Base-by-base conservation (phyloP, 2,113 vertebrate genomes). In the Corynorhinus townsendii region DNA sequence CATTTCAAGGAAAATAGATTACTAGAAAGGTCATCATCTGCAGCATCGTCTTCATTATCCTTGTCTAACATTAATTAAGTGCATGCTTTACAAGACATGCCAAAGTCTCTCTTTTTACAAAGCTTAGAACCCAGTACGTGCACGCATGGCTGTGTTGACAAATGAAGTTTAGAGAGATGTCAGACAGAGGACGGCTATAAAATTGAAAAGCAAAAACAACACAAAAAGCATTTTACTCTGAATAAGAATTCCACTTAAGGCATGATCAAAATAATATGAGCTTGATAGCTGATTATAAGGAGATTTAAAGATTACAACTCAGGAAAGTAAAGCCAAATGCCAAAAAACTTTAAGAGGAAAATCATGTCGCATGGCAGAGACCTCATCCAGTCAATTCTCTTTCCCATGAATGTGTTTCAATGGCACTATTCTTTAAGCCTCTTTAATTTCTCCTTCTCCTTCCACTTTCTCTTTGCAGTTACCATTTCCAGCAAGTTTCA, bases 401-500 rank as follows among this genome's bases (percentile, higher is more conserved):
- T 73, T 83, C 66, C 66, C 52, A 16, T 59, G 49, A 86, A 43
- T 77, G 38, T 88, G 28, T 72, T 89, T 93, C 75, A 56, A 72
- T 16, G 59, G 64, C 80, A 80, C 43, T 83, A 19, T 93, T 91
- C 56, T 56, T 91, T 77, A 72, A 95, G 80, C 45, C 20, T 93
- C 45, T 84, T 95, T 96, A 91, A 92, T 96, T 90, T 90, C 83
- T 94, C 43, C 75, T 86, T 75, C 73, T 66, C 59, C 49, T 75
- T 43, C 88, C 30, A 88, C 68, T 75, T 76, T 95, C 81, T 92
- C 68, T 88, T 76, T 90, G 71, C 87, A 97, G 89, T 96, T 96
- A 86, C 85, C 91, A 94, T 96, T 96, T 96, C 86, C 95, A 95
- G 94, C 28, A 95, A 96, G 95, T 84, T 97, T 95, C 93, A 95